Percentiles rank a stretch among this genome's conserved stretches.
These are phyloP conservation scores for Agelastica alni DNA, from an alignment of 2,888 invertebrate species.

Conservation along the genomic window DNA sequence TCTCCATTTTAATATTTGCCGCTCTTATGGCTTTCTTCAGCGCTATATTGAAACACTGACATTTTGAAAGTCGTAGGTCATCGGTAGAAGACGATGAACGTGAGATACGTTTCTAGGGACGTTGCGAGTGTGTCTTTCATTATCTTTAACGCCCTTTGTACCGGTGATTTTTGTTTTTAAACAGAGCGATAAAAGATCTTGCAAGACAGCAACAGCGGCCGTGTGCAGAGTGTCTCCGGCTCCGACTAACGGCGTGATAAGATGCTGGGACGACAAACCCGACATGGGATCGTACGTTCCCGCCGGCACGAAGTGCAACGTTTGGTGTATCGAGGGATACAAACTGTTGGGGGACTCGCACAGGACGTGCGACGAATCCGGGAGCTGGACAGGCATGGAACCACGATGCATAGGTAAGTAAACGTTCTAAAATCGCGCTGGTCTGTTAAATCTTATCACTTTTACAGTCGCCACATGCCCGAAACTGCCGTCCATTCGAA, in stretches of 20 bases:
- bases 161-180: not conserved
- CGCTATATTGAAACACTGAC: no score
- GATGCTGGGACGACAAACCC: slow-evolving; percentile 39
- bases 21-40: no score
- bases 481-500: slow-evolving; percentile 55
- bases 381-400: slow-evolving; percentile 59
- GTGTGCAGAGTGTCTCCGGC: slow-evolving; percentile 44
- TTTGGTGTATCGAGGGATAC: slow-evolving; percentile 61
- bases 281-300: slow-evolving; percentile 41
- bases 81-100: no score
- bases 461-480: slow-evolving; percentile 60
- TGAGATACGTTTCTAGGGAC: no score
- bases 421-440: no score
- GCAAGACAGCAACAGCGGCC: slow-evolving; percentile 32
- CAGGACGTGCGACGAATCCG: slow-evolving; percentile 59
- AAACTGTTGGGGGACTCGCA: slow-evolving; percentile 60
- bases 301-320: slow-evolving; percentile 56
- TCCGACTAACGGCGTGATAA: slow-evolving; percentile 45
- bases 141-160: no score
- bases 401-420: slow-evolving; percentile 62
- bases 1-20: no score
- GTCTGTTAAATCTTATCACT: no score
- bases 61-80: no score
- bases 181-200: slow-evolving; percentile 37
- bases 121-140: no score